Percentiles rank a stretch among this genome's conserved stretches.
Conservation (phyloP, 2,797 vertebrate genomes). For the Myoxocephalus aenaeus region DNA sequence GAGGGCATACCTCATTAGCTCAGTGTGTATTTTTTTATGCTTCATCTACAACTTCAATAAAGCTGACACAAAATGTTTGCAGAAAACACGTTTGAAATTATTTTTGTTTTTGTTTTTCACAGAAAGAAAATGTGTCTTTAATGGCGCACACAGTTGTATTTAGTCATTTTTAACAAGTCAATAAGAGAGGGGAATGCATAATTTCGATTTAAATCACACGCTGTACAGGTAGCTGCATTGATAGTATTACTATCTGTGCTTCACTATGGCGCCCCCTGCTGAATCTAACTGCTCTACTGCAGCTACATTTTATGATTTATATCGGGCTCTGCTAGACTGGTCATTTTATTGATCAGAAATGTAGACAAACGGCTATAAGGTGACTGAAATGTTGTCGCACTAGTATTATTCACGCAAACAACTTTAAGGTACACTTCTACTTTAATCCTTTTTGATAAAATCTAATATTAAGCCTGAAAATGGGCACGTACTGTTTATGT, state of each 20-base stretch:
- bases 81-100: background rate
- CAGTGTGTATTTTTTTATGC: background rate
- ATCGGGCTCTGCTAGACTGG: background rate
- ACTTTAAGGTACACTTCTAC: background rate
- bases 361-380: background rate
- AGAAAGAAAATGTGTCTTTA: background rate
- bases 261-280: slow-evolving; percentile 33
- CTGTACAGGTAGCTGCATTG: background rate
- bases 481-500: background rate
- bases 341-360: background rate
- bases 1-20: slow-evolving; percentile 1
- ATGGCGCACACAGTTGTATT: background rate
- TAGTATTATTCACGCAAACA: background rate
- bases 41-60: slow-evolving; percentile 49
- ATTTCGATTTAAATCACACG: background rate
- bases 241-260: background rate
- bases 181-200: no score
- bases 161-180: background rate
- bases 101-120: background rate
- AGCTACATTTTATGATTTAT: background rate
- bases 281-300: slow-evolving; percentile 5
- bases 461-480: background rate
- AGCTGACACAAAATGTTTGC: slow-evolving; percentile 22
- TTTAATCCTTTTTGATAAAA: background rate
- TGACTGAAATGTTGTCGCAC: background rate